Evolutionary conservation across 1,140 invertebrate species (phyloP).

Genomic region (Cylas formicarius): DNA sequence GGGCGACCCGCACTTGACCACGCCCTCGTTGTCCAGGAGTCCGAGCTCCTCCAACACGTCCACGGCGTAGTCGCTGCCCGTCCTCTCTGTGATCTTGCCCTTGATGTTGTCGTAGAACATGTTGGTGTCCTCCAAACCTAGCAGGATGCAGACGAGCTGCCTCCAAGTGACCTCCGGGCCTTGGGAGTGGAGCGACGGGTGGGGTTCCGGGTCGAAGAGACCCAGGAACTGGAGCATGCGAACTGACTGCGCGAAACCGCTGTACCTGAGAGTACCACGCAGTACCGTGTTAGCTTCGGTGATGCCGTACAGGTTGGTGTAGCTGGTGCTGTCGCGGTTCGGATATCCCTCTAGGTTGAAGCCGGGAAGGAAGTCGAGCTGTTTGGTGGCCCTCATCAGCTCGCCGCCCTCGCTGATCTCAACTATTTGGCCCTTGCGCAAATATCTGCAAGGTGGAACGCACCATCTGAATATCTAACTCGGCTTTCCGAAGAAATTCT

Average conservation of each 20-base stretch:
- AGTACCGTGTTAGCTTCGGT: slow-evolving; percentile 80
- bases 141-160: slow-evolving; percentile 76
- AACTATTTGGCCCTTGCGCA: slow-evolving; percentile 77
- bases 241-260: slow-evolving; percentile 84
- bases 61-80: slow-evolving; percentile 62
- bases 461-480: no score
- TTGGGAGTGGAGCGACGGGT: slow-evolving; percentile 83
- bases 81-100: slow-evolving; percentile 65
- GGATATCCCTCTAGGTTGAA: slow-evolving; percentile 95
- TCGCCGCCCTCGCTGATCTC: slow-evolving; percentile 86
- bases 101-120: slow-evolving; percentile 93
- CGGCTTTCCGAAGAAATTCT: no score
- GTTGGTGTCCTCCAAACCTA: slow-evolving; percentile 76
- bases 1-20: slow-evolving; percentile 79
- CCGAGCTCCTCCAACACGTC: slow-evolving; percentile 78
- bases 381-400: slow-evolving; percentile 70
- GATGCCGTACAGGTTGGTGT: slow-evolving; percentile 81
- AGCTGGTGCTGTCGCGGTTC: slow-evolving; percentile 91
- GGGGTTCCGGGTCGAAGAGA: slow-evolving; percentile 76
- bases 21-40: slow-evolving; percentile 71
- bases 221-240: slow-evolving; percentile 80
- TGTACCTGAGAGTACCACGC: slow-evolving; percentile 54
- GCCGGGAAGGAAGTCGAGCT: slow-evolving; percentile 88
- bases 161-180: slow-evolving; percentile 97
- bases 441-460: slow-evolving; percentile 40